Percentiles rank a stretch among this genome's conserved stretches.
These are phyloP conservation scores for Petrophora chlorosata DNA, from an alignment of 2,888 invertebrate species.

Conservation along the genomic window DNA sequence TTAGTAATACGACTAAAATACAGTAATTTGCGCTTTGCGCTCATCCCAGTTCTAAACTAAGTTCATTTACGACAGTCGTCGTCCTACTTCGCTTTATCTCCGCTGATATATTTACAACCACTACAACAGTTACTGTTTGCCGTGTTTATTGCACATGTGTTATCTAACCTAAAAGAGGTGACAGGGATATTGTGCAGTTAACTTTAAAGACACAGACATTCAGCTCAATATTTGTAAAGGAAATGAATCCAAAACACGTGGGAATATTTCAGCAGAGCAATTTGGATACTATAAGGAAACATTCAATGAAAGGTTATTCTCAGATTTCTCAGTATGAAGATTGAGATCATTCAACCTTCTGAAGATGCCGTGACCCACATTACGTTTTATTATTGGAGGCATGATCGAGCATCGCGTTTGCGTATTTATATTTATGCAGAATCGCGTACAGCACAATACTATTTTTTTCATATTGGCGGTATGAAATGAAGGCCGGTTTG, in stretches of 20 bases:
- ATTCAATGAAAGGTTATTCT: slow-evolving; percentile 40
- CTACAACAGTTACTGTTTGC: slow-evolving; percentile 39
- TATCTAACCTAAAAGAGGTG: slow-evolving; percentile 32
- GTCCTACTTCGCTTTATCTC: slow-evolving; percentile 51
- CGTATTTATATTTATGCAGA: slow-evolving; percentile 18
- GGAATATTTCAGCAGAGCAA: neutral
- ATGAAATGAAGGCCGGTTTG: no score
- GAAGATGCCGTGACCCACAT: slow-evolving; percentile 73
- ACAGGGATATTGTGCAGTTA: slow-evolving; percentile 25
- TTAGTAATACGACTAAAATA: slow-evolving; percentile 8
- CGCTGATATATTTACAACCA: slow-evolving; percentile 40
- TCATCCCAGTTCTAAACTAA: slow-evolving; percentile 30
- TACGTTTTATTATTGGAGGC: slow-evolving; percentile 64
- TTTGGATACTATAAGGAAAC: slow-evolving; percentile 39
- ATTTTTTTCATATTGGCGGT: no score
- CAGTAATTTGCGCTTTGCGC: slow-evolving; percentile 27
- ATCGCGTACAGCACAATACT: neutral
- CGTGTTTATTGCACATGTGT: slow-evolving; percentile 31
- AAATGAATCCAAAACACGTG: neutral
- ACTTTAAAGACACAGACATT: slow-evolving; percentile 4
- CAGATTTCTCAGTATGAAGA: slow-evolving; percentile 33
- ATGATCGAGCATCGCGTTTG: slow-evolving; percentile 49
- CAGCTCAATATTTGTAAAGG: neutral
- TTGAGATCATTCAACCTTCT: slow-evolving; percentile 55
- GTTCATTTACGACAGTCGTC: slow-evolving; percentile 48